phyloP scores from a whole-genome alignment of 2,797 vertebrate genomes.

The Prionace glauca region DNA sequence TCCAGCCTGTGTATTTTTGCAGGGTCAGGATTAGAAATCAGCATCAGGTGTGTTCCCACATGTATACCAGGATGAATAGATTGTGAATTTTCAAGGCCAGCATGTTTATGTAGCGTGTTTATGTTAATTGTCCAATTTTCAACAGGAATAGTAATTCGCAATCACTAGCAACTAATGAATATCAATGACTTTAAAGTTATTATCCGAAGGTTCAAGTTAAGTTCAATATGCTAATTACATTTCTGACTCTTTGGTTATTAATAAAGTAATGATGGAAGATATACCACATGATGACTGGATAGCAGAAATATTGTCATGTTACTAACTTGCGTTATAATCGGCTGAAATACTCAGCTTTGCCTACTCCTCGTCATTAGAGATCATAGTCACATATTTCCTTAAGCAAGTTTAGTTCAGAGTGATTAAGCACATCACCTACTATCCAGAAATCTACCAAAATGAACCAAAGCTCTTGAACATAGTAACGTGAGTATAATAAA shows the following conservation, averaged over 20 bases:
- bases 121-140: not conserved
- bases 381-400: not conserved
- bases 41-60: not conserved
- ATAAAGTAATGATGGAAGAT: not conserved
- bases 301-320: not conserved
- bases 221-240: not conserved
- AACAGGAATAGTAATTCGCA: not conserved
- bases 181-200: not conserved
- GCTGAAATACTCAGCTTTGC: not conserved
- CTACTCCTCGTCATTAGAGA: not conserved
- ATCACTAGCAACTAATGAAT: not conserved
- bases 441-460: not conserved
- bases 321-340: not conserved
- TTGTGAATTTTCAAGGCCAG: not conserved
- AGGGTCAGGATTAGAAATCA: not conserved
- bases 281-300: not conserved
- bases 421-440: not conserved
- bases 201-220: not conserved
- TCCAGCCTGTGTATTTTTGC: not conserved
- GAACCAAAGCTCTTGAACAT: not conserved
- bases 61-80: not conserved
- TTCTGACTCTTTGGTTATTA: not conserved
- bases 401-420: not conserved
- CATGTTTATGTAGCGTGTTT: not conserved
- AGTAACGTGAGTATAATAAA: not conserved